These are phyloP conservation scores for Dendronephthya gigantea DNA, from an alignment of 64 coral and sea anemone species.

Conservation along the genomic window DNA sequence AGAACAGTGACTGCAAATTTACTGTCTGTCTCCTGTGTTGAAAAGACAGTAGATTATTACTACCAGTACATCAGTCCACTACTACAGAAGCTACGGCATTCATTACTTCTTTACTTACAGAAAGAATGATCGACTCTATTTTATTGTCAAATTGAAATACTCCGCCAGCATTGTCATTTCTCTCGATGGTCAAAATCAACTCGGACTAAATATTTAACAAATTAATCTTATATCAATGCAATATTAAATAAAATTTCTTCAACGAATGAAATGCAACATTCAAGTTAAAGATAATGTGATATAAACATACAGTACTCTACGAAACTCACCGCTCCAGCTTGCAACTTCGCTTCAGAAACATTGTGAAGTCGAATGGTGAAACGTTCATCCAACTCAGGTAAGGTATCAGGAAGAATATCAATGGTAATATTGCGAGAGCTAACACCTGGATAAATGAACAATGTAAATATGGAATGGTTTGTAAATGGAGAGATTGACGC, in stretches of 20 bases:
- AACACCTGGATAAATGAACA: slow-evolving; percentile 39
- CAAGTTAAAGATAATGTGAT: neutral
- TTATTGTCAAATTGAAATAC: neutral
- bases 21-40: neutral
- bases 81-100: neutral
- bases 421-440: slow-evolving; percentile 56
- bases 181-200: neutral
- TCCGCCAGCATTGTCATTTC: neutral
- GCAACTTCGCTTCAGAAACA: slow-evolving; percentile 24
- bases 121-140: neutral
- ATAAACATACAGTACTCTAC: neutral
- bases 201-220: neutral
- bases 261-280: neutral
- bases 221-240: neutral
- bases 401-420: slow-evolving; percentile 55
- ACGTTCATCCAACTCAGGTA: slow-evolving; percentile 68
- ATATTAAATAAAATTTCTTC: neutral
- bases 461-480: no score
- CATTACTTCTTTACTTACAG: neutral
- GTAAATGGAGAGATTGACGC: neutral
- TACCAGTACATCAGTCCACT: neutral
- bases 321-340: neutral
- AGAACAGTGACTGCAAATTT: neutral
- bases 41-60: neutral
- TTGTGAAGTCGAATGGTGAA: slow-evolving; percentile 50